phyloP scores from a whole-genome alignment of 2,797 vertebrate genomes.

The Poecilia picta region DNA sequence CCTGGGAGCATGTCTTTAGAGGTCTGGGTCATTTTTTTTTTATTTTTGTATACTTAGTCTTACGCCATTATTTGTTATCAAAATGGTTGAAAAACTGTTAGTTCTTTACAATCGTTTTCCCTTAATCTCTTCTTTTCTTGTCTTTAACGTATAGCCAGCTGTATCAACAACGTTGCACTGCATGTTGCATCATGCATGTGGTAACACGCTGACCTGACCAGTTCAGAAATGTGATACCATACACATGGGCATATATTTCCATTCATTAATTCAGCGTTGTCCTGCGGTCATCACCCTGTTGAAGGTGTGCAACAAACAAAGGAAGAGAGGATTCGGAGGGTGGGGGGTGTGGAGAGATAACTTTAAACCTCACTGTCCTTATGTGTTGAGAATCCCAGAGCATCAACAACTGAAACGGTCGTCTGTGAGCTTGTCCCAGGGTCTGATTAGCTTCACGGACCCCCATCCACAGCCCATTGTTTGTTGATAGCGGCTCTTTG shows the following conservation, averaged over 20 bases:
- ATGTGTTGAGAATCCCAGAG: constrained; percentile 59
- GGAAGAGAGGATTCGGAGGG: background rate
- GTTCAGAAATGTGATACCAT: background rate
- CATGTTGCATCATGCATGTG: constrained; percentile 1
- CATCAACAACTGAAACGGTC: constrained; percentile 64
- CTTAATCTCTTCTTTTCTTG: background rate
- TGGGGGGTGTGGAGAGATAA: constrained; percentile 14
- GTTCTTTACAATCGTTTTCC: constrained; percentile 1
- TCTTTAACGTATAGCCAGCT: background rate
- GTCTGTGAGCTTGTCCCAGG: constrained; percentile 66
- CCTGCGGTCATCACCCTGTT: constrained; percentile 21
- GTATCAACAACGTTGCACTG: background rate
- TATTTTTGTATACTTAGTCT: constrained; percentile 10
- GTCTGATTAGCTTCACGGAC: constrained; percentile 73
- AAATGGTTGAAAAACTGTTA: background rate
- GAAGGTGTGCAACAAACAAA: constrained; percentile 35
- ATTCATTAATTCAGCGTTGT: constrained; percentile 31
- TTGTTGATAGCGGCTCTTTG: constrained; percentile 48
- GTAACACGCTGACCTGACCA: background rate
- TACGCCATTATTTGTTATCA: constrained; percentile 10
- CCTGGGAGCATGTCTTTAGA: constrained; percentile 37
- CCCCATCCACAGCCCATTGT: constrained; percentile 52
- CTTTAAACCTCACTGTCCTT: constrained; percentile 56
- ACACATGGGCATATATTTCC: background rate
- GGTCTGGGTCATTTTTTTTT: constrained; percentile 25